Evolutionary conservation across 2,113 vertebrate genomes (phyloP), one percentile per base, ranked within the genome.

Genomic region (Peromyscus leucopus): DNA sequence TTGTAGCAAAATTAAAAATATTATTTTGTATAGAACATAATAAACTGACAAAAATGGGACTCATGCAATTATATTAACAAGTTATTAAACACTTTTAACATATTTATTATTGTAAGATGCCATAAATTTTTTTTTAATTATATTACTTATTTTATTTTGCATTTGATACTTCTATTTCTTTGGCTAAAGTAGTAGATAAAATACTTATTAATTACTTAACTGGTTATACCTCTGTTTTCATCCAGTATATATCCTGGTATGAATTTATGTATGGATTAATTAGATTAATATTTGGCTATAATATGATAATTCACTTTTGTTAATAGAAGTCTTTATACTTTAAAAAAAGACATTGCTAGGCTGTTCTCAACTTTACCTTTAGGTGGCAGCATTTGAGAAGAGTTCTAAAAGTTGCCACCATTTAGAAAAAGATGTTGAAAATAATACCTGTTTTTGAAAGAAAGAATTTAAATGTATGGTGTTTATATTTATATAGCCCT

Each of bases 331-430:
- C 61, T 87, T 96, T 48, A n/a, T 21, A 22, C 55, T 93, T 89
- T 69, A 42, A 8, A 6, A n/a, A 79, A 82, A 83, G 11, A 9
- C 7, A 83, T 80, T 63, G 55, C 84, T 93, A 24, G 7, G 46
- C 42, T 96, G 63, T 98, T 72, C 86, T 93, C 86, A 24, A 31
- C 9, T 97, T 97, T 75, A 94, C 97, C 98, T 98, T 97, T 96
- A 98, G 98, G 94, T 99, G 98, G 98, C 98, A 98, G 98, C 98
- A 98, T 98, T 94, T 98, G 98, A 98, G 98, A 98, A 97, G 93
- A 98, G 74, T 98, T 98, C 75, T 31, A 42, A 74, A 94, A 72
- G 8, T 87, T 91, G 48, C 31, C 94, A 93, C 96, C 97, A 92
- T 85, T 96, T 98, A 57, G 86, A 80, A 89, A 67, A 97, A 65